Evolutionary conservation across 2,888 invertebrate species (phyloP).

Genomic region (Diplolepis rosae): DNA sequence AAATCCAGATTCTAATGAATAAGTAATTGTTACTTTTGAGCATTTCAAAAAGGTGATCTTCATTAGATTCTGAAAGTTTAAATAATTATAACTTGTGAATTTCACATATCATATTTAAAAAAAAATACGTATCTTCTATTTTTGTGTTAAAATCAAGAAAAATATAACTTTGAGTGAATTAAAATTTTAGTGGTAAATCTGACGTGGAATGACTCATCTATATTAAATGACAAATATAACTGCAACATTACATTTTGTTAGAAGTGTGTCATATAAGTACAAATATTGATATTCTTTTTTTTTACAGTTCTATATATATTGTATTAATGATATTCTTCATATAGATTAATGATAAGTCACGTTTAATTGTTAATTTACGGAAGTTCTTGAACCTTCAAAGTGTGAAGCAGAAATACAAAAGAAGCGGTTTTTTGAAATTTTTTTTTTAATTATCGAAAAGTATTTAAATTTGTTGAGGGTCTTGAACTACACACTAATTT

Average conservation of each 20-base stretch:
- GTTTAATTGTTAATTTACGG: neutral
- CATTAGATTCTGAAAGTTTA: too few relatives aligned
- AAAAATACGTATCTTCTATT: too few relatives aligned
- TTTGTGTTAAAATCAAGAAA: too few relatives aligned
- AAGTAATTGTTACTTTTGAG: too few relatives aligned
- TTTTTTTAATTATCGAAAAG: neutral
- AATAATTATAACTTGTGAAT: too few relatives aligned
- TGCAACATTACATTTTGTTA: neutral
- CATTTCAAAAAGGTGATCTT: too few relatives aligned
- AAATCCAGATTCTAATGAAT: too few relatives aligned
- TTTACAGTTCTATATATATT: neutral
- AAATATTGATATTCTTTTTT: neutral
- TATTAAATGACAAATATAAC: neutral
- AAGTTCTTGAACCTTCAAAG: neutral
- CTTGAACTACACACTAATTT: neutral
- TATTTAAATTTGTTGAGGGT: neutral
- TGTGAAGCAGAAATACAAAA: neutral
- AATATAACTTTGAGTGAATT: too few relatives aligned
- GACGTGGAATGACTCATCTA: too few relatives aligned
- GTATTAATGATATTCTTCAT: too few relatives aligned
- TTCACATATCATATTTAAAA: too few relatives aligned
- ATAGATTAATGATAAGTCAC: neutral
- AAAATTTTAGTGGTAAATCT: too few relatives aligned
- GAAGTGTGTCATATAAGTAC: neutral
- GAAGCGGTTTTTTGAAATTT: neutral